Evolutionary conservation across 2,888 invertebrate genomes (phyloP), one percentile per base, ranked within the genome.

Genomic region (Caenorhabditis doughertyi): DNA sequence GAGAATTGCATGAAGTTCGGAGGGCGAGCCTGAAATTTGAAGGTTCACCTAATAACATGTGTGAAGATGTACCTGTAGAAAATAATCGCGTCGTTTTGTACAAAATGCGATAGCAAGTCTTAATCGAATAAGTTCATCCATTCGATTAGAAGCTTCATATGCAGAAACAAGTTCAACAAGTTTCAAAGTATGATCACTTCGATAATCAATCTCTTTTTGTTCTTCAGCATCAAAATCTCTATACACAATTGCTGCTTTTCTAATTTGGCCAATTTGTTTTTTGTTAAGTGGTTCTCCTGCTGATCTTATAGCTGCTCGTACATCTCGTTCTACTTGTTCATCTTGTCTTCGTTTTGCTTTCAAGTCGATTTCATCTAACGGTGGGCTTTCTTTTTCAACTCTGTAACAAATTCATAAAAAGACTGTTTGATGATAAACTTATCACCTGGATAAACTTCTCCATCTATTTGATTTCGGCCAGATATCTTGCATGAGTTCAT

Each of bases 1-100:
- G 77, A 60, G 29, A 77, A 77, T 49, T 77, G 77, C 77, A 77
- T 77, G 62, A 77, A 77, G 27, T 77, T 68, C 25, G 29, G 39
- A 9, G 68, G 68, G n/a, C 62, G 68, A 9, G 13, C 1, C 77
- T 77, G 62, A 18, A 77, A 44, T 18, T 7, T 42, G 5, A 3
- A 25, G 2, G n/a, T n/a, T n/a, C n/a, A n/a, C n/a, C n/a, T 16
- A n/a, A 39, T 35, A 13, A 64, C n/a, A 13, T 62, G 42, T 3
- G 25, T 3, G 5, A 42, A 18, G 21, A 18, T 18, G 23, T 49
- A 76, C 76, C 32, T 60, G 60, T 3, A 76, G 9, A 23, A 60
- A 77, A 35, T 53, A 55, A 35, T 77, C 77, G 1, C 77, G 35
- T 0, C 77, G 68, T 53, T 77, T 77, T 5, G 68, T 77, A 25